Base-by-base conservation (phyloP, 1,140 invertebrate species). In the Mylabris phalerata region DNA sequence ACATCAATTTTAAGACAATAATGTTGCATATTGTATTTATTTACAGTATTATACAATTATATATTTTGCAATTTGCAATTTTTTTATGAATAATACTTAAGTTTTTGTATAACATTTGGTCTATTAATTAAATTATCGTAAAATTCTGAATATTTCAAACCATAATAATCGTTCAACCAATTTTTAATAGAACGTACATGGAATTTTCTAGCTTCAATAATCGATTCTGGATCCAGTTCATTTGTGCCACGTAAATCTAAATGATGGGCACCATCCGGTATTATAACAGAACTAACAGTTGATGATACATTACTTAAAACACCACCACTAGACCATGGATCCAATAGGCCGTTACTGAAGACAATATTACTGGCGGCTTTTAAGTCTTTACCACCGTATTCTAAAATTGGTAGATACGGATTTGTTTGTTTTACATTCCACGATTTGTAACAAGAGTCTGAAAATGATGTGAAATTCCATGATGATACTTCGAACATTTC, bases 321-420 rank as follows among this genome's bases (percentile, higher is more conserved):
- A 27, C 94, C 94, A 62, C 93, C 94, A 62, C 86, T 84, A 43
- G 87, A 87, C 95, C 95, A 98, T 2, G 95, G 95, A 77, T 98
- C 95, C 43, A 93, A 69, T 7, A 90, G 73, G 6, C 94, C 93
- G 75, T 96, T 96, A 64, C 92, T 95, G 75, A 95, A 95, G 45
- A 93, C 86, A 60, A 94, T 93, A 71, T 93, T 95, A 11, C 84
- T 86, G 6, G 85, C 82, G 0, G 80, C 73, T 27, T 75, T 74
- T 19, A 90, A 78, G 66, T 89, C 77, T 52, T 79, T 82, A 4
- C 92, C 93, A 3, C 94, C 93, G 74, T 93, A 98, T 52, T 88
- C 80, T 3, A 85, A 74, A 48, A 84, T 79, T 0, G 86, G 84
- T 68, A 87, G 82, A 50, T 87, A 68, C 9, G 81, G 75, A 6